Base-by-base conservation (phyloP, 2,797 vertebrate species). In the Pangasius larnaudii region DNA sequence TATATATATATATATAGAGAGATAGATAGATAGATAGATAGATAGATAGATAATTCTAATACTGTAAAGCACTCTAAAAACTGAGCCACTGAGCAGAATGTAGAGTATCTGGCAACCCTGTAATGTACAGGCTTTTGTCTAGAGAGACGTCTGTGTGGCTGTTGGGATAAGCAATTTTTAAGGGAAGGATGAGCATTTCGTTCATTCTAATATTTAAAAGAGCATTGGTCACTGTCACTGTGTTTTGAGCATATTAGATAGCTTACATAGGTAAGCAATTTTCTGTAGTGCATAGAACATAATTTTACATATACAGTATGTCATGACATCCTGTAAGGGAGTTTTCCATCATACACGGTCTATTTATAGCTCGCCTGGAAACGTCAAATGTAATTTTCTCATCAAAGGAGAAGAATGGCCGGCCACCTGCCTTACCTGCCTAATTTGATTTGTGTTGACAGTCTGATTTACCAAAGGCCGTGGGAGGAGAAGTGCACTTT, bases 391-490 rank as follows among this genome's bases (percentile, higher is more conserved):
- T 59, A 88, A 92, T 92, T 91, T 92, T 89, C 88, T 85, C 86
- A 91, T 92, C 91, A 90, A 91, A 90, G 84, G 63, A 91, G 75
- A 92, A 79, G 63, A 75, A 92, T 91, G 82, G 82, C 78, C 85
- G 86, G 80, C 88, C 84, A 90, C 88, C 89, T 90, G 85, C 88
- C 87, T 75, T 89, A 89, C 89, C 90, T 90, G 87, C 85, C 87
- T 92, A 91, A 92, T 92, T 89, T 90, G 88, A 91, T 92, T 92
- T 91, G 91, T 91, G 90, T 90, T 90, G 91, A 92, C 89, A 89
- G 89, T 89, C 85, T 91, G 91, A 90, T 90, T 90, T 91, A 89
- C 67, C 84, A 86, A 71, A 87, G 61, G 86, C 84, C 87, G 89
- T 86, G 77, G 27, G 74, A 85, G 74, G 56, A 85, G 87, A 87